Percentiles rank a stretch among this genome's conserved stretches.
These are phyloP conservation scores for Panorpa germanica DNA, from an alignment of 2,888 invertebrate species.

Conservation along the genomic window DNA sequence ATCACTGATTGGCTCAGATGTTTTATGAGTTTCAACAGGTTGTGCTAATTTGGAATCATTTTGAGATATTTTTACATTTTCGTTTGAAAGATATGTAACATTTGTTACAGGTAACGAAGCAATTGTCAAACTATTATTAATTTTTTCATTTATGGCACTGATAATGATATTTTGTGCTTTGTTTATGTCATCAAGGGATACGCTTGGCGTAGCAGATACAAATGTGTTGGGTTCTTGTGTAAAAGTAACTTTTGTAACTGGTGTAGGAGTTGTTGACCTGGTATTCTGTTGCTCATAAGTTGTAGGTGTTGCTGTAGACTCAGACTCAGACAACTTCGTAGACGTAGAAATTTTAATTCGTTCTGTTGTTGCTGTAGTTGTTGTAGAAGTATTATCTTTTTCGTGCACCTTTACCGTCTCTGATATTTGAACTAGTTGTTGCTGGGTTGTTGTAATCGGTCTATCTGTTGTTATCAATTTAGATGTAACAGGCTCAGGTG, in stretches of 20 bases:
- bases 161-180: too few species aligned
- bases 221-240: slow-evolving; percentile 2
- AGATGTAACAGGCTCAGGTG: neutral
- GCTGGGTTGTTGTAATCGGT: slow-evolving; percentile 2
- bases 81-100: too few species aligned
- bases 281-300: neutral
- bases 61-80: too few species aligned
- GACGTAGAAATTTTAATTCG: slow-evolving; percentile 1
- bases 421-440: neutral
- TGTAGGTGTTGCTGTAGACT: slow-evolving; percentile 1
- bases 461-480: neutral
- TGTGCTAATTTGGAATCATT: too few species aligned
- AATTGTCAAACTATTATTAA: too few species aligned
- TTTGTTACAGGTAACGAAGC: too few species aligned
- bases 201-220: too few species aligned
- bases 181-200: too few species aligned
- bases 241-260: neutral
- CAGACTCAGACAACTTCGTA: too few species aligned
- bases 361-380: slow-evolving; percentile 1
- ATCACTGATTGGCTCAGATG: too few species aligned
- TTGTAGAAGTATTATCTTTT: neutral
- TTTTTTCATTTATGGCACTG: too few species aligned
- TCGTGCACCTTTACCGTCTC: neutral
- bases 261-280: neutral
- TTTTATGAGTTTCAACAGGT: too few species aligned